Evolutionary conservation across 2,888 invertebrate species (phyloP).

Genomic region (Labia minor): DNA sequence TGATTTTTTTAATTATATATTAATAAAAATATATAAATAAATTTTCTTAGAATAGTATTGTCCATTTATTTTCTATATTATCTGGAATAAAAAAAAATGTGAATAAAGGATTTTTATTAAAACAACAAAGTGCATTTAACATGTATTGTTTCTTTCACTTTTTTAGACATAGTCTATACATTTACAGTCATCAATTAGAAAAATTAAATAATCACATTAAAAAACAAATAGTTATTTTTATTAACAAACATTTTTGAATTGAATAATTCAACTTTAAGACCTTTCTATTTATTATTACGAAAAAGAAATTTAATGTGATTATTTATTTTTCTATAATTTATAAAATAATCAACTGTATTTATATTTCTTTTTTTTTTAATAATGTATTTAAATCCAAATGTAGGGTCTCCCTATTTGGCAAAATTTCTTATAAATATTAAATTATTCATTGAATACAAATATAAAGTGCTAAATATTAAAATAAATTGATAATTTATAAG

Average conservation of each 20-base stretch:
- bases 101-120: slow-evolving; percentile 13
- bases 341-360: slow-evolving; percentile 5
- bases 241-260: not conserved
- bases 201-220: slow-evolving; percentile 13
- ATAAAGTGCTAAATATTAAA: slow-evolving; percentile 13
- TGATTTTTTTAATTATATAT: not conserved
- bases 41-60: not conserved
- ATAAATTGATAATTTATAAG: slow-evolving; percentile 8
- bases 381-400: not conserved
- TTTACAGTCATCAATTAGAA: slow-evolving; percentile 19
- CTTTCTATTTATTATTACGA: no score
- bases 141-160: slow-evolving; percentile 14
- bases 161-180: slow-evolving; percentile 25
- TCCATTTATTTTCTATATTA: slow-evolving; percentile 4
- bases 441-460: not conserved
- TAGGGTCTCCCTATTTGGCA: not conserved
- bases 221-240: not conserved
- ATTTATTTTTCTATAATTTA: not conserved
- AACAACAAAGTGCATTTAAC: not conserved
- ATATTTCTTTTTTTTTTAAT: not conserved
- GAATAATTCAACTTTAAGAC: no score
- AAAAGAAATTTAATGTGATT: not conserved
- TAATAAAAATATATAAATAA: not conserved
- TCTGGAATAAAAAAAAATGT: slow-evolving; percentile 8
- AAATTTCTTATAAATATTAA: slow-evolving; percentile 7